Evolutionary conservation across 2,797 vertebrate species (phyloP), one percentile per base, ranked within the genome.

Genomic region (Prunella strophiata): DNA sequence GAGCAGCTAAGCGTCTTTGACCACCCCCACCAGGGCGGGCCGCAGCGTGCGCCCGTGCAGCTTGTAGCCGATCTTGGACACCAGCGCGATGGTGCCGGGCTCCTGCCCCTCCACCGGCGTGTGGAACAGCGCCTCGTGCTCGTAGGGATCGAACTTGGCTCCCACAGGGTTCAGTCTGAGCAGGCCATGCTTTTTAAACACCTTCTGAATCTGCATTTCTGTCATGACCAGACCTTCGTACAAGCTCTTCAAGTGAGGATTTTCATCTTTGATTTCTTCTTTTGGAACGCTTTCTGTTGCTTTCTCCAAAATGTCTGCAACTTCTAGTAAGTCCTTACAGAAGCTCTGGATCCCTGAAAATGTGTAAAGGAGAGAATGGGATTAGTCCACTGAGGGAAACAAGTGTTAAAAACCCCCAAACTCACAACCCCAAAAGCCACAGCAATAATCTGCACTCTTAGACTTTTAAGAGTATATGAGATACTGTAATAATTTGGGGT

Each of bases 251-350:
- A 99, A 97, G 96, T 99, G 99, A 38, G 98, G 99, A 94, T 99
- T 99, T 73, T 98, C 97, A 13, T 97, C 96, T 2, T 97, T 98
- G n/a, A 99, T 97, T 96, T 99, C 99, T 66, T 99, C 99, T 89
- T 98, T 98, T 1, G 99, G 99, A 68, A 99, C 98, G 4, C 99
- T 98, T 97, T 99, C 98, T 0, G 98, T 99, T 43, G 99, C 99
- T 97, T 99, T 99, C 96, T 99, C 99, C 97, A 99, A 77, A 92
- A 99, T 98, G 97, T 99, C 99, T 0, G 99, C 99, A 61, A 99
- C 99, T 96, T 99, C 99, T 80, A 99, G 95, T 83, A 99, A 98
- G 97, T 99, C 99, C 97, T 99, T 99, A 93, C 99, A 99, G 98
- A 99, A 99, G 72, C 98, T 98, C 91, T 99, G 99, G 96, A 99